phyloP scores from a whole-genome alignment of 2,113 vertebrate genomes.

The Tor tambroides region DNA sequence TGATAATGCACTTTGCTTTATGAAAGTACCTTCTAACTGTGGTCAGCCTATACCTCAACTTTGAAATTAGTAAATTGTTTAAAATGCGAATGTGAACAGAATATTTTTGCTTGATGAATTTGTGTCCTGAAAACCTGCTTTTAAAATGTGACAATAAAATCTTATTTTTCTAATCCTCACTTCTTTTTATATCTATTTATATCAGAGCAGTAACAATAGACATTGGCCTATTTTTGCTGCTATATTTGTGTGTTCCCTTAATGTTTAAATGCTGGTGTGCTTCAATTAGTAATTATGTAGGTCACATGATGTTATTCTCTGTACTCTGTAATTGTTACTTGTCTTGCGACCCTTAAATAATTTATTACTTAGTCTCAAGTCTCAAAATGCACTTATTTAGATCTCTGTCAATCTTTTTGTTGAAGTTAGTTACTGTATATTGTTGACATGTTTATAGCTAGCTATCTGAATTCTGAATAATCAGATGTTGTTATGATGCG shows the following conservation, averaged over 20 bases:
- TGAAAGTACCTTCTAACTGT: constrained; percentile 58
- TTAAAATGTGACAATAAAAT: constrained; percentile 94
- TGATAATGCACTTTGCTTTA: constrained; percentile 56
- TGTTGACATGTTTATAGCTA: too few relatives aligned
- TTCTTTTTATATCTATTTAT: constrained; percentile 7
- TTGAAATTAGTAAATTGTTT: constrained; percentile 64
- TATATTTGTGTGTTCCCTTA: background rate
- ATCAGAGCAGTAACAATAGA: background rate
- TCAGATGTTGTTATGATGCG: background rate
- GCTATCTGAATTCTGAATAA: background rate
- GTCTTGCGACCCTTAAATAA: background rate
- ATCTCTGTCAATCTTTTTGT: background rate
- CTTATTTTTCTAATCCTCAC: constrained; percentile 92
- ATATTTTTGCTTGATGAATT: constrained; percentile 81
- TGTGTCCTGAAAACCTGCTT: constrained; percentile 61
- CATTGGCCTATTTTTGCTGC: background rate
- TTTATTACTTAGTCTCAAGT: background rate
- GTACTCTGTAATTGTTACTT: constrained; percentile 21
- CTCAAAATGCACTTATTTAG: background rate
- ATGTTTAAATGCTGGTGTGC: background rate
- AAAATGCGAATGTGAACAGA: constrained; percentile 67
- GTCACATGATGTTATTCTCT: background rate
- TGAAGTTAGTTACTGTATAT: background rate
- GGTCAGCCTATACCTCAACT: constrained; percentile 63
- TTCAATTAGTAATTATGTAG: constrained; percentile 16